phyloP scores from a whole-genome alignment of 1,140 invertebrate species.

The honey bee (Apis mellifera) region DNA sequence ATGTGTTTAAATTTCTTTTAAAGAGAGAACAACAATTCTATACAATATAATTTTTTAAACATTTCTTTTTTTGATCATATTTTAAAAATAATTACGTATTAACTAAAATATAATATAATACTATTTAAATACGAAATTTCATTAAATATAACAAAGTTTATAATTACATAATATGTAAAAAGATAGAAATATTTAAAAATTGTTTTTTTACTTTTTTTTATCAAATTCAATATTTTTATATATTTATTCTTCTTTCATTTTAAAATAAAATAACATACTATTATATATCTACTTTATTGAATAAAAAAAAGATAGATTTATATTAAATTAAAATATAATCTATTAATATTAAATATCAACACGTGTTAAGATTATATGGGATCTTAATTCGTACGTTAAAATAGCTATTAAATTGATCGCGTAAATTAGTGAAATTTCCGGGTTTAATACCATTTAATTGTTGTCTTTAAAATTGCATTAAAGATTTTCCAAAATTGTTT shows the following conservation, averaged over 20 bases:
- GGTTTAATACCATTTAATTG: not conserved
- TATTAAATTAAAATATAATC: not conserved
- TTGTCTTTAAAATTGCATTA: not conserved
- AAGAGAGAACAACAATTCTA: too few relatives aligned
- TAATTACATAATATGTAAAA: too few relatives aligned
- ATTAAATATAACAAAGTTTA: too few relatives aligned
- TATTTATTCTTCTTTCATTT: not conserved
- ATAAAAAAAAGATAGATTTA: not conserved
- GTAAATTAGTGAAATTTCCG: constrained; percentile 13
- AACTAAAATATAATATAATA: too few relatives aligned
- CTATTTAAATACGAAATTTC: not conserved
- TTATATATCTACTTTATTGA: not conserved
- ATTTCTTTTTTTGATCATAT: not conserved
- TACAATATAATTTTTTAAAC: too few relatives aligned
- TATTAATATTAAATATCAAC: not conserved
- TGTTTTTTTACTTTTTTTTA: not conserved
- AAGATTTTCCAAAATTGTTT: too few relatives aligned
- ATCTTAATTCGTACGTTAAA: not conserved
- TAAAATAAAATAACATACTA: not conserved
- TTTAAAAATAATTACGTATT: not conserved
- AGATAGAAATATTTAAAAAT: too few relatives aligned
- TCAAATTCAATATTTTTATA: too few relatives aligned
- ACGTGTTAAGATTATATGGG: not conserved
- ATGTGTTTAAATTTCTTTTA: too few relatives aligned
- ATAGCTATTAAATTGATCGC: constrained; percentile 14